These are phyloP conservation scores for Paralichthys olivaceus DNA, from an alignment of 2,113 vertebrate species.

Conservation along the genomic window DNA sequence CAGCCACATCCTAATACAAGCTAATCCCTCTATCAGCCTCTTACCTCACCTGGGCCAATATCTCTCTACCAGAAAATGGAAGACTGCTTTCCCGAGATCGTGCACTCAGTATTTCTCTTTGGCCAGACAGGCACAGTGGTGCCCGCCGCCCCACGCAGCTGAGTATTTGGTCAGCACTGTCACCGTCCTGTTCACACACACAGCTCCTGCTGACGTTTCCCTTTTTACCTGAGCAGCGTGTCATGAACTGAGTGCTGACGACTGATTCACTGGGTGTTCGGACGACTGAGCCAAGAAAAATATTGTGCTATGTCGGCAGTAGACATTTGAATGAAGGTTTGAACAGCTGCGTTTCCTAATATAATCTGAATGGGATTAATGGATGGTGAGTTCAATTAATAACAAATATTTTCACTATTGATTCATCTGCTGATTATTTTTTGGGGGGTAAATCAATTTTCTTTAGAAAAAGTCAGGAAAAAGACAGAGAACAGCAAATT, in stretches of 20 bases:
- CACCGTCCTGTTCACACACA: conserved; percentile 24
- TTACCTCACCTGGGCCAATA: conserved; percentile 57
- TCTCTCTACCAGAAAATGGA: conserved; percentile 59
- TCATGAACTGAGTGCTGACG: conserved; percentile 8
- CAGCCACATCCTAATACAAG: conserved; percentile 62
- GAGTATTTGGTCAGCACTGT: conserved; percentile 37
- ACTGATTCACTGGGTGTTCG: conserved; percentile 28
- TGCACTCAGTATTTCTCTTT: conserved; percentile 23
- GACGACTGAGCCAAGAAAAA: neutral
- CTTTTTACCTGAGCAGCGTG: conserved; percentile 33
- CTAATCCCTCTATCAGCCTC: conserved; percentile 72
- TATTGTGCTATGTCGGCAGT: neutral
- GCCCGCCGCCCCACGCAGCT: conserved; percentile 4
- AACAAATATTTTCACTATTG: neutral
- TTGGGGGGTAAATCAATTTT: neutral
- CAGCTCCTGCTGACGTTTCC: conserved; percentile 46
- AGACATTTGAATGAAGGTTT: conserved; percentile 2
- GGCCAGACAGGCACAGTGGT: neutral
- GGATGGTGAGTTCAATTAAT: neutral
- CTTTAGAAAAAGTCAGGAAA: neutral
- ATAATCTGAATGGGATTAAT: neutral
- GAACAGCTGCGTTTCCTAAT: neutral
- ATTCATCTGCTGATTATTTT: neutral
- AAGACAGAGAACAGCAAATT: too few species aligned
- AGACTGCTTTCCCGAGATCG: conserved; percentile 36